A percentile compares a stretch with the other conserved stretches of the same genome.
phyloP scores from a whole-genome alignment of 2,888 invertebrate species.

The Eugnorisma glareosa region DNA sequence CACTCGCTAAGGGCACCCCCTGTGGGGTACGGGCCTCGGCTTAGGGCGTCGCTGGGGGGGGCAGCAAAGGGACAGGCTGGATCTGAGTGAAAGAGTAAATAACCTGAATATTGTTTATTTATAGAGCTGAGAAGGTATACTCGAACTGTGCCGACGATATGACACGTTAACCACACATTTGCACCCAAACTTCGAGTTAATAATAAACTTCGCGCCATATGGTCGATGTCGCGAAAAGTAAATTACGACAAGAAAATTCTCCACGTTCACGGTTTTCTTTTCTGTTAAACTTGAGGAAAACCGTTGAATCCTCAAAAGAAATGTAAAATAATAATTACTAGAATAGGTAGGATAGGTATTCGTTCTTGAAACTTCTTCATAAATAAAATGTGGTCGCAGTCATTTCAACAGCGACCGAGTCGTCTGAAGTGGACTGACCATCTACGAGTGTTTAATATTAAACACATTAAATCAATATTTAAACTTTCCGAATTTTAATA shows the following conservation, averaged over 20 bases:
- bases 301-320: background rate
- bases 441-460: background rate
- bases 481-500: background rate
- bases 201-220: slow-evolving; percentile 44
- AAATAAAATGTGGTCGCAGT: background rate
- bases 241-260: slow-evolving; percentile 31
- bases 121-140: background rate
- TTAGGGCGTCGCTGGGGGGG: too few species aligned
- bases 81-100: too few species aligned
- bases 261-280: slow-evolving; percentile 8
- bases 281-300: background rate
- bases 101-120: slow-evolving; percentile 22
- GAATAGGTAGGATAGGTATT: too few species aligned
- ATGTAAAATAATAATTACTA: background rate
- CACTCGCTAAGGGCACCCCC: too few species aligned
- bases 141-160: background rate
- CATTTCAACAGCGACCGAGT: background rate
- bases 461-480: background rate
- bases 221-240: slow-evolving; percentile 12
- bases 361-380: background rate
- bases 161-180: slow-evolving; percentile 28
- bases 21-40: too few species aligned
- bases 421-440: background rate
- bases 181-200: slow-evolving; percentile 35
- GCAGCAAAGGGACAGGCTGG: too few species aligned